A percentile compares a stretch with the other conserved stretches of the same genome.
These are phyloP conservation scores for Dendroctonus ponderosae DNA, from an alignment of 1,140 invertebrate genomes.

Conservation along the genomic window DNA sequence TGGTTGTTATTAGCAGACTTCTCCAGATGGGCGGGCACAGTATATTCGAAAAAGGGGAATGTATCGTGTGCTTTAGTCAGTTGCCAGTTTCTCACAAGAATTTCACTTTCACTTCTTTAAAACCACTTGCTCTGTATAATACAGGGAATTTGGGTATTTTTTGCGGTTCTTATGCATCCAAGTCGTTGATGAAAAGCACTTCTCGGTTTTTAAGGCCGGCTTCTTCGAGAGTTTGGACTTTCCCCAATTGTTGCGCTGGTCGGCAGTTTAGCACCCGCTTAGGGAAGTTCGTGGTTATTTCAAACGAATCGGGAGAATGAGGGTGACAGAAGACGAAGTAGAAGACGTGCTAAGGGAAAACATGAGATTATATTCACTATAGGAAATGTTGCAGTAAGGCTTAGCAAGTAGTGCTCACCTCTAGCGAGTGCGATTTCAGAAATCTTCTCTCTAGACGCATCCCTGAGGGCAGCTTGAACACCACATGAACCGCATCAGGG, in stretches of 20 bases:
- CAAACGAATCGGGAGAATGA: conserved; percentile 87
- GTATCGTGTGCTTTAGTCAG: too few relatives aligned
- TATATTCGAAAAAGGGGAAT: too few relatives aligned
- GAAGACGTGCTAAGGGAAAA: conserved; percentile 75
- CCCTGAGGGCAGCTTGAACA: conserved; percentile 88
- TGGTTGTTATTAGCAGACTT: too few relatives aligned
- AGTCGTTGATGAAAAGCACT: conserved; percentile 91
- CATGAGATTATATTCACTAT: background rate
- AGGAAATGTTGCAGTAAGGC: conserved; percentile 3
- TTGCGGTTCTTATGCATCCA: conserved; percentile 69
- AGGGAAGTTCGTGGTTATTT: conserved; percentile 94
- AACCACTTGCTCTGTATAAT: too few relatives aligned
- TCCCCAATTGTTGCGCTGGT: conserved; percentile 37
- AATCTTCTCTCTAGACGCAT: conserved; percentile 84
- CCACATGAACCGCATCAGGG: conserved; percentile 72
- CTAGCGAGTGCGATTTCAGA: conserved; percentile 69
- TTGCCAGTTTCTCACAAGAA: too few relatives aligned
- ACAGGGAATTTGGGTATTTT: too few relatives aligned
- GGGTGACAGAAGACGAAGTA: conserved; percentile 94
- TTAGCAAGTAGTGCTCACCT: conserved; percentile 53
- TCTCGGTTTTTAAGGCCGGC: conserved; percentile 84
- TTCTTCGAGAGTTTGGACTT: conserved; percentile 67
- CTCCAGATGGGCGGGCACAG: too few relatives aligned
- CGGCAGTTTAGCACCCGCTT: conserved; percentile 75
- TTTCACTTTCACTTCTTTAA: too few relatives aligned